These are phyloP conservation scores for Hydrochoerus hydrochaeris DNA, from an alignment of 2,113 vertebrate species.

Conservation along the genomic window DNA sequence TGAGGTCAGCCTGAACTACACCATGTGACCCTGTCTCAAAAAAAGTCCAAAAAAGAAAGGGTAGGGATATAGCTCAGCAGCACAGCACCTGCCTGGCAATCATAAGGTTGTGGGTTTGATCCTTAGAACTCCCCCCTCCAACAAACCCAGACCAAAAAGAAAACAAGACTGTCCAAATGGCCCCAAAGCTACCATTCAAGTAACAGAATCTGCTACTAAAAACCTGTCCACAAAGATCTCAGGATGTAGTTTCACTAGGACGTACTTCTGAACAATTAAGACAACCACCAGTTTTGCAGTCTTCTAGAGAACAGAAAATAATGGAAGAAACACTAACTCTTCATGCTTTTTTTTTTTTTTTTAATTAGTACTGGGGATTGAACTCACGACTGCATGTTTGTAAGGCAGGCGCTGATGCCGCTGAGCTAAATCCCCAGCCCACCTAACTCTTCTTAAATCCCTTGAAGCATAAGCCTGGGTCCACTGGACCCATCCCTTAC, in stretches of 20 bases:
- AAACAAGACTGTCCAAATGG: background rate
- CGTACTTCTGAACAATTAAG: background rate
- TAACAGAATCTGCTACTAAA: background rate
- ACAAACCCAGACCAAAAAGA: background rate
- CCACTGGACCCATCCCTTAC: background rate
- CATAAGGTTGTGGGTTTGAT: no score
- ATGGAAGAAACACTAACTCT: background rate
- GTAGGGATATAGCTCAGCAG: no score
- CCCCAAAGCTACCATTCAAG: background rate
- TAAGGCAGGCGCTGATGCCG: no score
- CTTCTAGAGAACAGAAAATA: no score
- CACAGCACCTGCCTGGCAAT: no score
- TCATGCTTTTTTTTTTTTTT: no score
- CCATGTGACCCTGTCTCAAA: background rate
- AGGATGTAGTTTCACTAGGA: background rate
- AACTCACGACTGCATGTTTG: no score
- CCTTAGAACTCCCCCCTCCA: no score
- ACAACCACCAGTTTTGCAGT: no score
- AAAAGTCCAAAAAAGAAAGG: background rate
- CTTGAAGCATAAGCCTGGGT: background rate
- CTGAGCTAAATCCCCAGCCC: background rate
- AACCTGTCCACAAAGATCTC: slow-evolving; percentile 1
- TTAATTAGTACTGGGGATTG: no score
- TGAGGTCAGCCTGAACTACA: background rate
- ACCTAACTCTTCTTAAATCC: no score